A percentile compares a stretch with the other conserved stretches of the same genome.
Conservation (phyloP, 2,113 vertebrate species). For the Laticauda laticaudata region DNA sequence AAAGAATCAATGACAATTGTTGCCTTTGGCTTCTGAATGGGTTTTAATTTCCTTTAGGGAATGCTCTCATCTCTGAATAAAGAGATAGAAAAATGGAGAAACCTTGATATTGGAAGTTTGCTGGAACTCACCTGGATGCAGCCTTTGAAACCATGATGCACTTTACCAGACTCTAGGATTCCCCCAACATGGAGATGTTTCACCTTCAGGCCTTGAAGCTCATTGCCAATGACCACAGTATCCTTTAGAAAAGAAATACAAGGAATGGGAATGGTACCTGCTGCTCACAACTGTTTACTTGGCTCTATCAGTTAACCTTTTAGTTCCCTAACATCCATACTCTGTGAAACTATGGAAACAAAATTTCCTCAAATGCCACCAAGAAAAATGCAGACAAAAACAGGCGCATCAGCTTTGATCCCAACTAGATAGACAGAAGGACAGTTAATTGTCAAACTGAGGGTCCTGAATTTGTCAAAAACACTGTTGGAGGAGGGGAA, state of each 20-base stretch:
- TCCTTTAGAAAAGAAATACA: constrained; percentile 72
- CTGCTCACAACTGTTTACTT: not conserved
- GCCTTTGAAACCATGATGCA: constrained; percentile 88
- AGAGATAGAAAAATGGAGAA: not conserved
- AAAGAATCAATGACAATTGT: not conserved
- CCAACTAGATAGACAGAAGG: not conserved
- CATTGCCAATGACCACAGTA: constrained; percentile 88
- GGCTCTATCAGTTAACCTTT: too few species aligned
- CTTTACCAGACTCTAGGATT: constrained; percentile 83
- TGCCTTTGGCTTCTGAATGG: not conserved
- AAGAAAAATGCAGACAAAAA: not conserved
- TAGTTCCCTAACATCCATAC: not conserved
- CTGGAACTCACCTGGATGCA: constrained; percentile 88
- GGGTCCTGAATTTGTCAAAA: not conserved
- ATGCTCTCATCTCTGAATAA: not conserved
- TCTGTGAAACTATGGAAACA: not conserved
- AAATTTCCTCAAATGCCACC: not conserved
- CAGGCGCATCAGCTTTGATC: not conserved
- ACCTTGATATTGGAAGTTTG: not conserved
- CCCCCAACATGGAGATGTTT: constrained; percentile 94
- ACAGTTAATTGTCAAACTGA: not conserved
- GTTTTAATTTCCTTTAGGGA: not conserved
- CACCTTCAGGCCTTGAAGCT: constrained; percentile 92
- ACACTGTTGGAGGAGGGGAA: not conserved
- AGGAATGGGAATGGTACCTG: not conserved